Conservation (phyloP, 2,888 invertebrate species). For the Hecatera dysodea region DNA sequence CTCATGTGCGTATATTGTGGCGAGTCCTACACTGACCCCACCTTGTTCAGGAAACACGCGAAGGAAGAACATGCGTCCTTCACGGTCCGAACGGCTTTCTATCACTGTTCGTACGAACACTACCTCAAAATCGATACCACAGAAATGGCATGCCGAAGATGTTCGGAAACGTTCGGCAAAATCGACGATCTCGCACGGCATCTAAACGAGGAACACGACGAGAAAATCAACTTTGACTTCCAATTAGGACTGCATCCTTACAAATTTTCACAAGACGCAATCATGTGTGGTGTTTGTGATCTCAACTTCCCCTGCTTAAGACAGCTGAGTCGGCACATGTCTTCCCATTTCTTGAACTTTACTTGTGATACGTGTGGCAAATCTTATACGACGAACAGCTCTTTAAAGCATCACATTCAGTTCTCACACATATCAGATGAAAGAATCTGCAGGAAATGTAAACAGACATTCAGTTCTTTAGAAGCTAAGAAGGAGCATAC, state of each 20-base stretch:
- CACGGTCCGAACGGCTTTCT: conserved; percentile 77
- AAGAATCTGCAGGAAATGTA: conserved; percentile 81
- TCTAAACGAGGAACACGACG: conserved; percentile 73
- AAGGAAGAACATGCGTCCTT: conserved; percentile 75
- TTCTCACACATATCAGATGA: conserved; percentile 76
- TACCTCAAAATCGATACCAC: conserved; percentile 83
- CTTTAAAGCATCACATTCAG: conserved; percentile 79
- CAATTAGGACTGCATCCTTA: conserved; percentile 84
- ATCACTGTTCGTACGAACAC: conserved; percentile 77
- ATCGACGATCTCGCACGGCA: conserved; percentile 79
- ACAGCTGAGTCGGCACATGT: conserved; percentile 82
- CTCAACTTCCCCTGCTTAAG: conserved; percentile 77
- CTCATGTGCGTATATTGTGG: conserved; percentile 83
- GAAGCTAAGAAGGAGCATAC: conserved; percentile 79
- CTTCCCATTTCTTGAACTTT: conserved; percentile 80
- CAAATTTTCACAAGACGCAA: conserved; percentile 76
- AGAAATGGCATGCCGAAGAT: conserved; percentile 80
- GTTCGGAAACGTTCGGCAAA: conserved; percentile 69
- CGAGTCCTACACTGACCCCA: conserved; percentile 71
- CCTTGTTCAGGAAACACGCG: conserved; percentile 77
- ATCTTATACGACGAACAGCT: conserved; percentile 80
- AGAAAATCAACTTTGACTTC: conserved; percentile 70
- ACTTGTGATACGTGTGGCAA: conserved; percentile 86
- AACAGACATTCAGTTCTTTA: conserved; percentile 74
- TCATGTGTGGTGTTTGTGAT: conserved; percentile 79